Evolutionary conservation across 2,113 vertebrate species (phyloP), one percentile per base, ranked within the genome.

Genomic region (Ovibos moschatus): DNA sequence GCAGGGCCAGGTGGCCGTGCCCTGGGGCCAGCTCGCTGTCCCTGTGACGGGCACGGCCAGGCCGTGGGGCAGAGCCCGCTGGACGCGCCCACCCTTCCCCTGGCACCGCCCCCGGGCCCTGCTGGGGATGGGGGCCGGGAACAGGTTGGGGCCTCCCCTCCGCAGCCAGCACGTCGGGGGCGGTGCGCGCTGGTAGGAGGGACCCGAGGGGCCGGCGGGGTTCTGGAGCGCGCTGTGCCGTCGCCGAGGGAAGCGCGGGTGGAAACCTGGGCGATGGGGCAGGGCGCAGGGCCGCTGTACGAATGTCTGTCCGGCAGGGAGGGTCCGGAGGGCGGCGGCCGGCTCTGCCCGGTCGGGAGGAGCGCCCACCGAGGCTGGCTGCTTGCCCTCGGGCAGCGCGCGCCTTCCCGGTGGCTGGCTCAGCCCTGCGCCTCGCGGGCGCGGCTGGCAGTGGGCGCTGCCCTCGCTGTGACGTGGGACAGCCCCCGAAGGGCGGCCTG

Each of bases 131-230:
- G 0, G 2, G 64, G 51, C 30, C 40, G 21, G 0, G 86, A 40
- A 89, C 97, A 98, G 96, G 94, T 67, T 96, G 96, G 27, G 36
- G 53, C 16, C 51, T 40, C 58, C 76, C 67, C n/a, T 98, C 33
- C 0, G 33, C 58, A 89, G 93, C 95, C 93, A 91, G 14, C 86
- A 78, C 50, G 85, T 33, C 84, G 79, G 47, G 64, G 40, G 21
- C 14, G 0, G 67, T n/a, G 60, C 14, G 30, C 30, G 19, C 25
- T 62, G 60, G 67, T 2, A 21, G 67, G 64, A 36, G 91, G 21
- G 64, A 36, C 19, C n/a, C 17, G 5, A 21, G 19, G 19, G 17
- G 14, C 55, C 10, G 10, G 47, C 47, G 11, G 47, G 47, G 60
- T 16, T 3, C 30, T 7, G 30, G 60, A 7, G 30, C 6, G 6